phyloP scores from a whole-genome alignment of 1,140 invertebrate species.

The Heliconius hermathena region DNA sequence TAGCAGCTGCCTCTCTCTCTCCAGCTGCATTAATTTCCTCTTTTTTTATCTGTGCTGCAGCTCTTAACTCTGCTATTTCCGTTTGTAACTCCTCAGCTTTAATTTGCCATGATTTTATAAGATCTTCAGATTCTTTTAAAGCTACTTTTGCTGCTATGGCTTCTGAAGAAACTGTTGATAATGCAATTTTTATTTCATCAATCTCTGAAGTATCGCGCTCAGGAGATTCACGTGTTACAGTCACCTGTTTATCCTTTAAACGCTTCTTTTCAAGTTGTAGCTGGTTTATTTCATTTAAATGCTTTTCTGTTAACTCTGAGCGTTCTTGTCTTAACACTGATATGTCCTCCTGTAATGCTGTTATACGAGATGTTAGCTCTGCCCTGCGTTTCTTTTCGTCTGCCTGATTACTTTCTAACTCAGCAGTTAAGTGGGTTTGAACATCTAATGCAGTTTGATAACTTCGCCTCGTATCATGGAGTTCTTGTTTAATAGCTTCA shows the following conservation, averaged over 20 bases:
- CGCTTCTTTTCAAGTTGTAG: slow-evolving; percentile 59
- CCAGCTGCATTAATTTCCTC: slow-evolving; percentile 59
- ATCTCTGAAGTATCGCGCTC: slow-evolving; percentile 63
- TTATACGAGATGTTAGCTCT: slow-evolving; percentile 59
- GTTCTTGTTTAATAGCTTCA: slow-evolving; percentile 74
- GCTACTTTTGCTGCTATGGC: slow-evolving; percentile 52
- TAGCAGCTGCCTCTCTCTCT: slow-evolving; percentile 59
- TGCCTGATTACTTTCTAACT: slow-evolving; percentile 70
- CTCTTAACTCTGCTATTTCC: slow-evolving; percentile 63
- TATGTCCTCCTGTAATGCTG: slow-evolving; percentile 68
- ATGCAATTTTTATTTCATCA: slow-evolving; percentile 58
- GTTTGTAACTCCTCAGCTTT: slow-evolving; percentile 63
- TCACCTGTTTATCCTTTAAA: slow-evolving; percentile 62
- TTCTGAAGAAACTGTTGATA: slow-evolving; percentile 52
- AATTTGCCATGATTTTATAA: slow-evolving; percentile 59
- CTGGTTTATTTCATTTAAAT: slow-evolving; percentile 58
- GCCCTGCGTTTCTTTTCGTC: slow-evolving; percentile 59
- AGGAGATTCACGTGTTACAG: slow-evolving; percentile 52
- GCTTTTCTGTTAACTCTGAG: slow-evolving; percentile 51
- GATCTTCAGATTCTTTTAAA: slow-evolving; percentile 57
- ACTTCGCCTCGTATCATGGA: slow-evolving; percentile 69
- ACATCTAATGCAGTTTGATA: slow-evolving; percentile 76
- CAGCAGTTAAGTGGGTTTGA: slow-evolving; percentile 70
- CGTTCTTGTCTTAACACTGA: slow-evolving; percentile 59
- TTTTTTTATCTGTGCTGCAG: slow-evolving; percentile 55